A percentile compares a stretch with the other conserved stretches of the same genome.
Conservation (phyloP, 2,113 vertebrate species). For the Corapipo altera region DNA sequence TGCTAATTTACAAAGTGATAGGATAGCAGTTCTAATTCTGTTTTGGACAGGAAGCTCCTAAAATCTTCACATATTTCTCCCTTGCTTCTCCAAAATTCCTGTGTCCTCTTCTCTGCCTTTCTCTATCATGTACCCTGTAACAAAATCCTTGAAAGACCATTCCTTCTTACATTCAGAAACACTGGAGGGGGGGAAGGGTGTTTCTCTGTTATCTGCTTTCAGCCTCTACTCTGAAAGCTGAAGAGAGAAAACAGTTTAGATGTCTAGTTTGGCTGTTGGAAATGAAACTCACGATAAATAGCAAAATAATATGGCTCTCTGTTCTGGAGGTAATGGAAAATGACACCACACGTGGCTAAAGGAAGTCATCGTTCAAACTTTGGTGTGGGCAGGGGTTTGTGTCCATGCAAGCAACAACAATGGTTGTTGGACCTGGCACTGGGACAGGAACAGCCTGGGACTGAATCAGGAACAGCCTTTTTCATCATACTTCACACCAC, state of each 20-base stretch:
- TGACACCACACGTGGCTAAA: not conserved
- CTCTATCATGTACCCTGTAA: not conserved
- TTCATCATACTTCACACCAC: not conserved
- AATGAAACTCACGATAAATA: not conserved
- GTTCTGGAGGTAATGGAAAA: not conserved
- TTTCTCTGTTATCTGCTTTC: not conserved
- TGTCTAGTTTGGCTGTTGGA: not conserved
- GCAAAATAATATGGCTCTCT: not conserved
- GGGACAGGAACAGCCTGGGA: not conserved
- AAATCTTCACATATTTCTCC: not conserved
- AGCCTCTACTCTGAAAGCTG: not conserved
- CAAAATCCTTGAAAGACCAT: not conserved
- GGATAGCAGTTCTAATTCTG: not conserved
- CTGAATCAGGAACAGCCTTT: not conserved
- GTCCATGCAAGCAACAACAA: not conserved
- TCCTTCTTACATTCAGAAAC: not conserved
- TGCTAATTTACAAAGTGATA: not conserved
- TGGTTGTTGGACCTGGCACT: not conserved
- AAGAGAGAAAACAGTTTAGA: not conserved
- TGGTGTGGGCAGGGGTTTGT: not conserved
- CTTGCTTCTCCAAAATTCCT: not conserved
- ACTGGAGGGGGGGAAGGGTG: rapidly evolving
- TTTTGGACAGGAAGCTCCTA: not conserved
- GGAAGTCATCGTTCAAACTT: not conserved
- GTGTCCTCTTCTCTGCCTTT: not conserved